Base-by-base conservation (phyloP, 2,888 invertebrate species). In the Volucella bombylans region DNA sequence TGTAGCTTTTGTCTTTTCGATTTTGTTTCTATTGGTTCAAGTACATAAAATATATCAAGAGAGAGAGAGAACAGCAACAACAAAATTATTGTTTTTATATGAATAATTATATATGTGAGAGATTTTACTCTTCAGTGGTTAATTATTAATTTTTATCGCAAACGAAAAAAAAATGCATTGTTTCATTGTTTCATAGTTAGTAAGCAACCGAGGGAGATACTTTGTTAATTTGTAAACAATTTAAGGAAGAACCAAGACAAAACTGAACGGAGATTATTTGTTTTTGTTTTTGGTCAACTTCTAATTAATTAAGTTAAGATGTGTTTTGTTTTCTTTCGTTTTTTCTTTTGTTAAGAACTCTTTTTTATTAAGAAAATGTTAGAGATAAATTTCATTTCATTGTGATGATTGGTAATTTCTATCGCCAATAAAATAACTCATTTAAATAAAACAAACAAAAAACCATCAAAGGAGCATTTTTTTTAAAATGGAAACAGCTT, bases 351-450 rank as follows among this genome's bases (percentile, higher is more conserved):
- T 23, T 23, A 4, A 23, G 4, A 23, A 4, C 31, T 31, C 52
- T 54, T 8, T 31, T 62, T 52, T 43, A 49, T 49, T 69, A 64
- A 77, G 68, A 67, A 57, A 78, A 61, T 78, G 61, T 78, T 82
- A 23, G 31, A 72, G 68, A 68, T 72, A 14, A 55, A 47, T 62
- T 74, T 64, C 52, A 71, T 71, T 77, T 54, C 18, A 72, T 67
- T 54, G 52, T 77, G 45, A 77, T 77, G 54, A 54, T 77, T 72
- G 77, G 61, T 55, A 62, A 50, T 61, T 31, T 61, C 54, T 72
- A 62, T 67, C 65, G 38, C 54, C 77, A 82, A 82, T 82, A 82
- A 82, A 82, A 82, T 69, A 77, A 82, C 23, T 74, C 55, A 80
- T 76, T 64, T 31, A 31, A 31, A 31, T 31, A 31, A 31, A 31